Conservation (phyloP, 2,113 vertebrate genomes). For the Fulmarus glacialis region DNA sequence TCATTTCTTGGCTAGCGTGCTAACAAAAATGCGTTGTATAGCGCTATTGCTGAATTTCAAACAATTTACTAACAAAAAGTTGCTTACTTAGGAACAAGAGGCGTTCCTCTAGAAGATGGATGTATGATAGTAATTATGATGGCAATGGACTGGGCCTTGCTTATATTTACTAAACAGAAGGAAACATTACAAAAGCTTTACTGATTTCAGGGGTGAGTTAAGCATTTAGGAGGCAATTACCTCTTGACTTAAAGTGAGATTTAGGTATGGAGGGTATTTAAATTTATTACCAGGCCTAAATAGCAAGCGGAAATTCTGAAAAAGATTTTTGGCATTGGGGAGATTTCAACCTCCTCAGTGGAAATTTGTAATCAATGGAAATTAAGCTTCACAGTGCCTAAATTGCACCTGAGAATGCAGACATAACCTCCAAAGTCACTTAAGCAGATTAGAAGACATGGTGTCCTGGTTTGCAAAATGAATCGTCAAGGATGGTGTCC, state of each 20-base stretch:
- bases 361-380: not conserved
- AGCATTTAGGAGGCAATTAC: not conserved
- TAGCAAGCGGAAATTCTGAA: not conserved
- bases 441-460: not conserved
- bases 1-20: not conserved
- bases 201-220: not conserved
- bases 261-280: not conserved
- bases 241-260: not conserved
- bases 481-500: not conserved
- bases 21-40: slow-evolving; percentile 19
- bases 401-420: not conserved
- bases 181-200: not conserved
- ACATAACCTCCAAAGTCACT: not conserved
- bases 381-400: not conserved
- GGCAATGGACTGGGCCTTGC: not conserved
- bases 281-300: not conserved
- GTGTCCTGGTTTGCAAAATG: not conserved
- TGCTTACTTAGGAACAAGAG: not conserved
- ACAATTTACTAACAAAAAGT: not conserved
- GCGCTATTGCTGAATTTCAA: slow-evolving; percentile 12
- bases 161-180: not conserved
- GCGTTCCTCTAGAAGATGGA: not conserved
- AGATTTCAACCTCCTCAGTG: not conserved
- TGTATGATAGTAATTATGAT: not conserved
- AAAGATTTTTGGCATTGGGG: not conserved